A percentile compares a stretch with the other conserved stretches of the same genome.
Evolutionary conservation across 2,113 vertebrate genomes (phyloP).

Genomic region (Macquaria ambigua): DNA sequence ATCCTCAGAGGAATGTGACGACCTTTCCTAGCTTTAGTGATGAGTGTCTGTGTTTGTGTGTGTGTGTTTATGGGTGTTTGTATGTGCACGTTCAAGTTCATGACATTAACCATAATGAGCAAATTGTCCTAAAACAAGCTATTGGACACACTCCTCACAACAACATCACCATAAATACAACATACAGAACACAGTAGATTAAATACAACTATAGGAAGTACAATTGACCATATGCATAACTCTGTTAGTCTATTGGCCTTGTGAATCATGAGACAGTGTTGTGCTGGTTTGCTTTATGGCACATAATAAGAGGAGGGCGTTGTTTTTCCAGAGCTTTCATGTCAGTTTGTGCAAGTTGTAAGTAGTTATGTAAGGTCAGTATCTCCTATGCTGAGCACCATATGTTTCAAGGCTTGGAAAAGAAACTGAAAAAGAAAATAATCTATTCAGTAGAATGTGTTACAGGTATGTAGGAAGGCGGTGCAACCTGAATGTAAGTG

Average conservation of each 20-base stretch:
- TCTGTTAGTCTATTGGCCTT: not conserved
- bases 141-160: not conserved
- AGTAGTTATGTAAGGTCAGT: not conserved
- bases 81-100: not conserved
- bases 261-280: not conserved
- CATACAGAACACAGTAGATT: not conserved
- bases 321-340: not conserved
- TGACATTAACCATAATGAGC: not conserved
- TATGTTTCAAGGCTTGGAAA: too few relatives aligned
- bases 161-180: not conserved
- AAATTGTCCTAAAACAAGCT: not conserved
- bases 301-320: not conserved
- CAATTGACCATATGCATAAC: not conserved
- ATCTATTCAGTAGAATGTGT: not conserved
- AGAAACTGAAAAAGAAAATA: not conserved
- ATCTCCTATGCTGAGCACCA: not conserved
- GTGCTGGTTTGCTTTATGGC: not conserved
- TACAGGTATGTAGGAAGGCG: not conserved
- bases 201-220: not conserved
- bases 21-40: slow-evolving; percentile 60
- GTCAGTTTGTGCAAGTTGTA: not conserved
- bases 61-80: not conserved
- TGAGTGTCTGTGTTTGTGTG: not conserved
- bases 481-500: too few relatives aligned
- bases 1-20: slow-evolving; percentile 40